A percentile compares a stretch with the other conserved stretches of the same genome.
These are phyloP conservation scores for Aporrectodea caliginosa DNA, from an alignment of 1,140 invertebrate species.

Conservation along the genomic window DNA sequence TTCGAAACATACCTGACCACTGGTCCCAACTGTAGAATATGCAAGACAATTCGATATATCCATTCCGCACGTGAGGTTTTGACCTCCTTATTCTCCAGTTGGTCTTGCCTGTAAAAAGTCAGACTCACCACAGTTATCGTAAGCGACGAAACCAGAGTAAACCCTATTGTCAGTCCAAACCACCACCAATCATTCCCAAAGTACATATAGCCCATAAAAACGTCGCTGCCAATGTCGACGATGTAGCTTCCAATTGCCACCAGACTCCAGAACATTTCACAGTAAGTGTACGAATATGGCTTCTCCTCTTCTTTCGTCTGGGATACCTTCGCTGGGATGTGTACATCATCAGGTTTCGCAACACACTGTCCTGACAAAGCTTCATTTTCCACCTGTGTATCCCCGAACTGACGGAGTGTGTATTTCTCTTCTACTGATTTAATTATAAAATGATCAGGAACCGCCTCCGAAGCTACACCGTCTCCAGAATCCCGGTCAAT, in stretches of 20 bases:
- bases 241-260: background rate
- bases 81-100: background rate
- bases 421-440: too few relatives aligned
- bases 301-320: background rate
- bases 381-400: too few relatives aligned
- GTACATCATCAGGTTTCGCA: too few relatives aligned
- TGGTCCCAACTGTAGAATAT: slow-evolving; percentile 39
- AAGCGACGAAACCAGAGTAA: background rate
- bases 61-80: slow-evolving; percentile 30
- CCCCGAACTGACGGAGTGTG: too few relatives aligned
- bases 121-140: background rate
- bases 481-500: too few relatives aligned
- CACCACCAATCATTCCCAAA: background rate
- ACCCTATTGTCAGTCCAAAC: background rate
- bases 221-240: background rate
- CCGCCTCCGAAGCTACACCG: too few relatives aligned
- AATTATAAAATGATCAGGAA: too few relatives aligned
- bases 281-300: background rate
- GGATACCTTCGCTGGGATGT: too few relatives aligned
- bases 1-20: slow-evolving; percentile 39
- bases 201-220: background rate
- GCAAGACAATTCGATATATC: slow-evolving; percentile 39
- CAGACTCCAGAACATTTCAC: background rate
- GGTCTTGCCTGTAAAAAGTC: background rate
- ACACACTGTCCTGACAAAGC: too few relatives aligned